phyloP scores from a whole-genome alignment of 2,113 vertebrate species.

The Australoheros scitulus region DNA sequence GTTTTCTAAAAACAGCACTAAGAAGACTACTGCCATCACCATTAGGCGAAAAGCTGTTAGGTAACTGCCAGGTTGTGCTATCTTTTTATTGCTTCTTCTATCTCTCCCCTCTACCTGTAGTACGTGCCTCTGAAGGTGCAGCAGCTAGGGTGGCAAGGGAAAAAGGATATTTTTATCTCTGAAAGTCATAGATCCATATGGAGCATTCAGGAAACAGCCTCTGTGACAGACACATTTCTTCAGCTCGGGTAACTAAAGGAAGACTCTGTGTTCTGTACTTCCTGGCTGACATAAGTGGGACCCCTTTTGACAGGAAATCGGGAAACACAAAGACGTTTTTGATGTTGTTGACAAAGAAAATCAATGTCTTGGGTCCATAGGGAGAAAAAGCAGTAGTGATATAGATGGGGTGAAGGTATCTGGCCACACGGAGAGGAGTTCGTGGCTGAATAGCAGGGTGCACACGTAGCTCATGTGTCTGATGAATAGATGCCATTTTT shows the following conservation, averaged over 20 bases:
- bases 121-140: constrained; percentile 36
- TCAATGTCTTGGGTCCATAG: neutral
- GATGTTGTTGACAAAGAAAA: neutral
- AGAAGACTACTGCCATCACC: constrained; percentile 16
- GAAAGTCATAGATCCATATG: constrained; percentile 24
- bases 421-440: constrained; percentile 4
- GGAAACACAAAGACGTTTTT: neutral
- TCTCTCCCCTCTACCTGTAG: constrained; percentile 26
- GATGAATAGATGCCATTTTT: constrained; percentile 72
- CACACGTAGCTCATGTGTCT: constrained; percentile 53
- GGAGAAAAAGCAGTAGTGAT: neutral
- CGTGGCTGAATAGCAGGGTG: constrained; percentile 29
- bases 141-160: constrained; percentile 17
- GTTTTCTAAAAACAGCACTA: neutral
- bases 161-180: constrained; percentile 47
- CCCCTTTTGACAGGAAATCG: constrained; percentile 6
- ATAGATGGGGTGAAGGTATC: constrained; percentile 13
- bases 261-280: neutral
- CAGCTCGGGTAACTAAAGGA: constrained; percentile 30
- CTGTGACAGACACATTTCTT: constrained; percentile 6
- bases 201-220: constrained; percentile 9
- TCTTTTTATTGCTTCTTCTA: constrained; percentile 51
- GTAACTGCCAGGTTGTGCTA: constrained; percentile 28
- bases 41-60: constrained; percentile 23
- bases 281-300: constrained; percentile 9